Evolutionary conservation across 2,113 vertebrate species (phyloP).

Genomic region (Hippopotamus amphibius): DNA sequence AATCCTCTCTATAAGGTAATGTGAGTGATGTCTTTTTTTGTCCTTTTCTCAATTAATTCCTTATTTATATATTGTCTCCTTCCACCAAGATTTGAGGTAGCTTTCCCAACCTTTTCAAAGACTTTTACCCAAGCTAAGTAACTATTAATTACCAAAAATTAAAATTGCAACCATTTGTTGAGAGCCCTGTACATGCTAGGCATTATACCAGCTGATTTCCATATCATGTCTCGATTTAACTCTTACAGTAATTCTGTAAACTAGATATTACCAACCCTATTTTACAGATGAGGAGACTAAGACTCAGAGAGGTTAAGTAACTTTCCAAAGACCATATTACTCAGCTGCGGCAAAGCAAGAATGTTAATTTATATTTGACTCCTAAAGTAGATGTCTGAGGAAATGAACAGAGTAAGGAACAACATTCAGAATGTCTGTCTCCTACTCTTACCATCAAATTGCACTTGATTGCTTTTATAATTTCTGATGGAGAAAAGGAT

Average conservation of each 20-base stretch:
- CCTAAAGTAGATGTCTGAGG: neutral
- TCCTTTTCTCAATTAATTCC: neutral
- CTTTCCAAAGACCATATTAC: neutral
- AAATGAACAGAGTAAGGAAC: neutral
- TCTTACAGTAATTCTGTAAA: constrained; percentile 8
- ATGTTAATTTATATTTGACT: neutral
- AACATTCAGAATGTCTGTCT: neutral
- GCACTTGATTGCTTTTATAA: neutral
- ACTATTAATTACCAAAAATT: constrained; percentile 33
- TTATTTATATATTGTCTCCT: neutral
- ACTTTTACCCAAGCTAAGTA: constrained; percentile 8
- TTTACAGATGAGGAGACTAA: constrained; percentile 24
- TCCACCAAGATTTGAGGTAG: neutral
- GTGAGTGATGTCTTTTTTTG: neutral
- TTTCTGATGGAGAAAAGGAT: constrained; percentile 43
- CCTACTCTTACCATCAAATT: neutral
- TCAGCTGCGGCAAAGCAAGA: neutral
- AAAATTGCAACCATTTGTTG: neutral
- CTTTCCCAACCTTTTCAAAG: neutral
- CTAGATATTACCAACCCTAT: neutral
- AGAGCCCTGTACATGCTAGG: neutral
- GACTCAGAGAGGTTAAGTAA: neutral
- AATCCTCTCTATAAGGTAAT: neutral
- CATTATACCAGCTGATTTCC: neutral
- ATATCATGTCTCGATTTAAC: neutral